phyloP scores from a whole-genome alignment of 1,140 invertebrate species.

The Euschistus heros region DNA sequence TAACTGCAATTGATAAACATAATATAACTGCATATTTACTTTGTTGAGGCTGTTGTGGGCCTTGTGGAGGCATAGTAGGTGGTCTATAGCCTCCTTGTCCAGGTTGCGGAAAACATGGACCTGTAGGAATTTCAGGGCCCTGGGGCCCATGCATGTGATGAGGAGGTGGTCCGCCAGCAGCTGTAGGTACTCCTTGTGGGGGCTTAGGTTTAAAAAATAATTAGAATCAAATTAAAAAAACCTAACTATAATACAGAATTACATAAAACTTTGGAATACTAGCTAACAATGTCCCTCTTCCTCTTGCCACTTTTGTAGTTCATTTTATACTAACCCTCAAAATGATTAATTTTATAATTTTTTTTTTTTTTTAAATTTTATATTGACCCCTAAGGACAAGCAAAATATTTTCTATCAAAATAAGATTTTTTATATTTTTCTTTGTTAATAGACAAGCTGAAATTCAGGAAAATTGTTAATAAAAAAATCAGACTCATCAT shows the following conservation, averaged over 20 bases:
- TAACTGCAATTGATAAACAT: not conserved
- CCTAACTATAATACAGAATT: no score
- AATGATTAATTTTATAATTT: no score
- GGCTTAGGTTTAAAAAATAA: constrained; percentile 20
- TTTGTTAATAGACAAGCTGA: no score
- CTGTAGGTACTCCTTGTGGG: constrained; percentile 22
- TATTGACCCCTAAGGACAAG: no score
- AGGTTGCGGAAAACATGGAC: not conserved
- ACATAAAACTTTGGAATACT: no score
- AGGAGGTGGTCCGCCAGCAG: constrained; percentile 19
- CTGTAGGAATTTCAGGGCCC: constrained; percentile 14
- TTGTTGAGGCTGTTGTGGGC: constrained; percentile 22
- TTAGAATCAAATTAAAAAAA: not conserved
- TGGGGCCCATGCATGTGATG: constrained; percentile 23
- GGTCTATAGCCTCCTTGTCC: constrained; percentile 11
- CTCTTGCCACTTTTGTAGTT: not conserved
- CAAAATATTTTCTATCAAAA: no score
- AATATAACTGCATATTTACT: constrained; percentile 11
- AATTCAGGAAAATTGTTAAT: no score
- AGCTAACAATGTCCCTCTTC: no score
- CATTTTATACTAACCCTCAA: no score
- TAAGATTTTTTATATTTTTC: no score
- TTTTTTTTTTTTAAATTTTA: no score
- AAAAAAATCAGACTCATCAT: no score
- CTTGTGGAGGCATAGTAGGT: constrained; percentile 18